Evolutionary conservation across 2,888 invertebrate genomes (phyloP).

Genomic region (Timandra comae): DNA sequence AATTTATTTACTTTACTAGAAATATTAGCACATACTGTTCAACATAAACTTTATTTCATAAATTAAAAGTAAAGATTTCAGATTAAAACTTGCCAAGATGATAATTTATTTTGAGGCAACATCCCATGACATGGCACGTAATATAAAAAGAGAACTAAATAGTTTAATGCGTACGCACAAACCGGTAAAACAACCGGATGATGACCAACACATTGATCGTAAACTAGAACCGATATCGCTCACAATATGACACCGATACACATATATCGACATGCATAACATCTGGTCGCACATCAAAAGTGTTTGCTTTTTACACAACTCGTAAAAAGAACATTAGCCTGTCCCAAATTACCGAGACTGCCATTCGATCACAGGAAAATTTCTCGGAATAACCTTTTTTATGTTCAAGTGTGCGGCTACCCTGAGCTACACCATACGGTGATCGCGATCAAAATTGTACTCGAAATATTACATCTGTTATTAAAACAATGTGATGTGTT

Average conservation of each 20-base stretch:
- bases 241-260: too few species aligned
- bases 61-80: too few species aligned
- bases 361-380: slow-evolving; percentile 28
- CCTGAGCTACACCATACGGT: slow-evolving; percentile 11
- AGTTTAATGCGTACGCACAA: not conserved
- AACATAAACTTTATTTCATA: too few species aligned
- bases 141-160: slow-evolving; percentile 10
- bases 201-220: not conserved
- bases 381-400: slow-evolving; percentile 29
- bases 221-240: slow-evolving; percentile 5
- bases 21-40: too few species aligned
- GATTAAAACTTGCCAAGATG: too few species aligned
- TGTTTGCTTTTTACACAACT: slow-evolving; percentile 41
- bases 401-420: slow-evolving; percentile 12
- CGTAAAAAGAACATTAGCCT: slow-evolving; percentile 58
- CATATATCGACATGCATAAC: slow-evolving; percentile 12
- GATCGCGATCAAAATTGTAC: too few species aligned
- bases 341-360: slow-evolving; percentile 39
- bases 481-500: too few species aligned
- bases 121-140: too few species aligned
- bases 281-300: slow-evolving; percentile 50
- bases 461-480: too few species aligned
- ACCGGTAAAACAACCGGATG: slow-evolving; percentile 1
- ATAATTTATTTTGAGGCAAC: too few species aligned
- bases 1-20: too few species aligned